Conservation (phyloP, 2,888 invertebrate species). For the Blastobasis adustella region DNA sequence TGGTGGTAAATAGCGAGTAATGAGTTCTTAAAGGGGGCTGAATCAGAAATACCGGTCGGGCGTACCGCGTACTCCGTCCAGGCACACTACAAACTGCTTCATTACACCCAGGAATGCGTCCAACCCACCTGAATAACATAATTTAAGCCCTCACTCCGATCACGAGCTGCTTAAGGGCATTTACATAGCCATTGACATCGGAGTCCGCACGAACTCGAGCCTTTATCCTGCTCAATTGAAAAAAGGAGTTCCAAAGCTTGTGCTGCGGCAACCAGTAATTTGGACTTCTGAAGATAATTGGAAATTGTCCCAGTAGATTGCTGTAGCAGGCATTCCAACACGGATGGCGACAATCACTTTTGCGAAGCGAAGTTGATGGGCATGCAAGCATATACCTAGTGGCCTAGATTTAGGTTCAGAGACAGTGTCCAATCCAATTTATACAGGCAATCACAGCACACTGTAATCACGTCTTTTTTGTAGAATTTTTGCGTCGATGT, state of each 20-base stretch:
- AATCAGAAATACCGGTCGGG: no score
- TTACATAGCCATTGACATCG: slow-evolving; percentile 50
- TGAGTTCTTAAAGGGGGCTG: no score
- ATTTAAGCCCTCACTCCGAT: slow-evolving; percentile 34
- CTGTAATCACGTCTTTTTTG: no score
- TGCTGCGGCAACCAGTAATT: slow-evolving; percentile 34
- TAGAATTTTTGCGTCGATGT: no score
- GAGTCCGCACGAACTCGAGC: slow-evolving; percentile 24
- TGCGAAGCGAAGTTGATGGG: no score
- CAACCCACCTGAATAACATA: slow-evolving; percentile 33
- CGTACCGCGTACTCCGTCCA: no score
- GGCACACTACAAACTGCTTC: background rate
- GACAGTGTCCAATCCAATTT: no score
- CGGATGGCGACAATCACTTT: no score
- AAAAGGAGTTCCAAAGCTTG: slow-evolving; percentile 8
- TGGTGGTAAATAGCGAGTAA: no score
- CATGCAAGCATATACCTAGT: no score
- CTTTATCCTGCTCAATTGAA: slow-evolving; percentile 19
- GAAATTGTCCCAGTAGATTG: slow-evolving; percentile 28
- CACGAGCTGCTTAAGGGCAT: slow-evolving; percentile 29
- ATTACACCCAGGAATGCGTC: slow-evolving; percentile 5
- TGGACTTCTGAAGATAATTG: slow-evolving; percentile 35
- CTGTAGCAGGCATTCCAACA: background rate
- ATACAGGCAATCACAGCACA: no score
- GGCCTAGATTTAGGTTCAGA: no score